These are phyloP conservation scores for Strix occidentalis DNA, from an alignment of 2,797 vertebrate genomes.

Conservation along the genomic window DNA sequence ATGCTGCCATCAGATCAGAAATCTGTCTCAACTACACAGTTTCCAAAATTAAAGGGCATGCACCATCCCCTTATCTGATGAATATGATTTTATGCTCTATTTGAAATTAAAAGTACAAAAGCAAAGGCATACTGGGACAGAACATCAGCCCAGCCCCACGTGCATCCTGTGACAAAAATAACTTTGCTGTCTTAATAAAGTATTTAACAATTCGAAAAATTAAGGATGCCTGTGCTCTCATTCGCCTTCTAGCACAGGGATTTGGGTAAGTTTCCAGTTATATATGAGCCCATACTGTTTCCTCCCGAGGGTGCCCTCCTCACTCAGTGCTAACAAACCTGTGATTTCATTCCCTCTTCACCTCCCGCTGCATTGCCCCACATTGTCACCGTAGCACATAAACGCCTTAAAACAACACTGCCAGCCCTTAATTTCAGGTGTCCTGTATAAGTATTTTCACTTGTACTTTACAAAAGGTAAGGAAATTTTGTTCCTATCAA, in stretches of 20 bases:
- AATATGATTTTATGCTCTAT: not conserved
- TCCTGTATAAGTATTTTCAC: not conserved
- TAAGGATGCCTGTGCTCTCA: not conserved
- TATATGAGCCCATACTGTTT: accelerated
- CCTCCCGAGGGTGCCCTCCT: not conserved
- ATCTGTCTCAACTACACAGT: accelerated
- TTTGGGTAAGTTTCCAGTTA: not conserved
- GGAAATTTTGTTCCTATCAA: not conserved
- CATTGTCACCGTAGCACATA: not conserved
- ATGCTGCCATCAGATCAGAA: not conserved
- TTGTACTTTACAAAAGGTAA: not conserved
- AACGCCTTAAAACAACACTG: not conserved
- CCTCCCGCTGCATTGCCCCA: not conserved
- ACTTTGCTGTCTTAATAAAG: not conserved
- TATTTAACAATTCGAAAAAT: not conserved
- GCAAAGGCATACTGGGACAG: not conserved
- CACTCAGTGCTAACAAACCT: not conserved
- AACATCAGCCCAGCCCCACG: not conserved
- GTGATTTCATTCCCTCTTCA: not conserved
- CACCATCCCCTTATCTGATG: not conserved
- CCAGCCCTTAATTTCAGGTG: not conserved
- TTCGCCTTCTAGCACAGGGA: not conserved
- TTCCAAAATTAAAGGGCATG: not conserved
- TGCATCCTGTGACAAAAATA: not conserved
- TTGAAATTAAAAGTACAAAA: not conserved